These are phyloP conservation scores for Phyllotis vaccarum DNA, from an alignment of 2,797 vertebrate species.

Conservation along the genomic window DNA sequence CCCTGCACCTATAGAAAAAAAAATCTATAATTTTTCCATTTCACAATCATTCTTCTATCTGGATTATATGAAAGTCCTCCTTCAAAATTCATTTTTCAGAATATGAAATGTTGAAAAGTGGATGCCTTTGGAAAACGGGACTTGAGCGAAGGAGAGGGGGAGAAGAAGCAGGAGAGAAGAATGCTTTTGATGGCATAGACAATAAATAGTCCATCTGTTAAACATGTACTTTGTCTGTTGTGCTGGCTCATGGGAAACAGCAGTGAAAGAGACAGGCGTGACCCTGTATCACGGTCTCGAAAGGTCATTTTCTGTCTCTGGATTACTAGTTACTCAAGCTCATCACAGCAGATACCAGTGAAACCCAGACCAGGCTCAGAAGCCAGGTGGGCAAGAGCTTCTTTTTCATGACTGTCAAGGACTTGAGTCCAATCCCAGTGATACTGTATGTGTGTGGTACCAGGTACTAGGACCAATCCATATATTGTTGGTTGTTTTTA, in stretches of 20 bases:
- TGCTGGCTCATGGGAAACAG: not conserved
- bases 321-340: not conserved
- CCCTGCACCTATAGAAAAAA: not conserved
- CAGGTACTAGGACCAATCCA: not conserved
- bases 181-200: not conserved
- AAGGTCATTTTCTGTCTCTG: not conserved
- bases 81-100: constrained; percentile 47
- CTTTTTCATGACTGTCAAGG: not conserved
- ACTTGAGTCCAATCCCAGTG: not conserved
- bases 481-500: not conserved
- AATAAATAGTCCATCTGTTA: not conserved
- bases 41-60: constrained; percentile 14
- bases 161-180: not conserved
- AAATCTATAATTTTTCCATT: not conserved
- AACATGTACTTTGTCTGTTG: not conserved
- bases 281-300: not conserved
- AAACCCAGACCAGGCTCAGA: not conserved
- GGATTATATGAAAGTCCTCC: not conserved
- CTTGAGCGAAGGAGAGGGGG: not conserved
- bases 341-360: not conserved
- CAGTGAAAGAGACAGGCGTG: not conserved
- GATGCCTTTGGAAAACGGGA: constrained; percentile 14
- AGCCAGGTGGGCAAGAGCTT: not conserved
- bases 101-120: not conserved
- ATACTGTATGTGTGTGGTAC: not conserved